Base-by-base conservation (phyloP, 2,888 invertebrate genomes). In the Siphlonurus alternatus region DNA sequence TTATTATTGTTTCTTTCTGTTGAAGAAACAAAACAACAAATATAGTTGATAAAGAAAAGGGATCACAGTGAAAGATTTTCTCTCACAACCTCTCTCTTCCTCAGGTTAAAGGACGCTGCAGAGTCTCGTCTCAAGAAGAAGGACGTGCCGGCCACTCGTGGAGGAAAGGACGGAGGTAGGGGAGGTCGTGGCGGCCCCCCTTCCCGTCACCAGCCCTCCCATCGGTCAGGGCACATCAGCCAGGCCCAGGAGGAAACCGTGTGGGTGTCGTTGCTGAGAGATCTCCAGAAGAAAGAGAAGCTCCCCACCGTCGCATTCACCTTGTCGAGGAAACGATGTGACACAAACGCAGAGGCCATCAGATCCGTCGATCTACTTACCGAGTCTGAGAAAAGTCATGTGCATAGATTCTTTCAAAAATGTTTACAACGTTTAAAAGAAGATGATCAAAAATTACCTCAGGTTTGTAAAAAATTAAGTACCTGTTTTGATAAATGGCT, bases 231-330 rank as follows among this genome's bases (percentile, higher is more conserved):
- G 53, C 20, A 10, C 15, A 3, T 62, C 64, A 67, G 67, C 0
- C 68, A 70, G 60, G 85, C 86, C 71, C 86, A 89, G 70, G 93
- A 95, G 69, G 88, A 87, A 72, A 86, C 85, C 0, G 83, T 89
- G 73, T 93, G 91, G 88, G 81, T 84, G 53, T 86, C 87, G 2
- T 80, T 95, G 61, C 84, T 97, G 56, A 87, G 89, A 69, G 89
- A 93, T 76, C 80, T 99, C 63, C 83, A 84, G 70, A 83, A 85
- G 66, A 82, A 85, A 66, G 87, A 95, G 70, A 86, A 93, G 72
- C 78, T 99, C 64, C 99, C 99, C 0, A 91, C 93, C 0, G 95
- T 99, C 0, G 89, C 91, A 0, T 99, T 99, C 73, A 93, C 93
- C 0, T 82, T 99, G 68, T 97, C 97, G 0, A 80, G 93, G 68